These are phyloP conservation scores for Rafetus swinhoei DNA, from an alignment of 2,113 vertebrate genomes.

Conservation along the genomic window DNA sequence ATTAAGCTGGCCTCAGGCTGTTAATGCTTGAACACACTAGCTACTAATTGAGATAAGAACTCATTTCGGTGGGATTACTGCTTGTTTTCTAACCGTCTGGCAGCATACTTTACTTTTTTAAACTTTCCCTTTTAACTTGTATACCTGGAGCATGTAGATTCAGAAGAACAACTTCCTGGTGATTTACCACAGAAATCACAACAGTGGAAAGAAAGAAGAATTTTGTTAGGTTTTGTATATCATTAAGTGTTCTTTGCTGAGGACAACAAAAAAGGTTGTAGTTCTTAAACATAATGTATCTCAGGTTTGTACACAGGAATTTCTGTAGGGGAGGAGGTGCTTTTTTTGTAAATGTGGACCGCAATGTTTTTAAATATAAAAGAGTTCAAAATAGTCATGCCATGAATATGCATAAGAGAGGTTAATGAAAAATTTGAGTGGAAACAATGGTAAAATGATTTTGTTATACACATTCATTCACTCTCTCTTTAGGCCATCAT, in stretches of 20 bases:
- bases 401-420: too few relatives aligned
- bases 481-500: too few relatives aligned
- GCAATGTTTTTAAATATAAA: too few relatives aligned
- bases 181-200: slow-evolving; percentile 3
- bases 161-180: slow-evolving; percentile 45
- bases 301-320: too few relatives aligned
- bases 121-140: slow-evolving; percentile 53
- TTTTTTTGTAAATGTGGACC: too few relatives aligned
- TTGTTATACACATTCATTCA: too few relatives aligned
- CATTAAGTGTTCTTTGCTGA: slow-evolving; percentile 15
- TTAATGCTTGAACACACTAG: slow-evolving; percentile 62
- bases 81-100: slow-evolving; percentile 32
- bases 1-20: slow-evolving; percentile 66
- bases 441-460: too few relatives aligned
- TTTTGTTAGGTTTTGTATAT: slow-evolving; percentile 22
- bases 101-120: slow-evolving; percentile 36
- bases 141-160: slow-evolving; percentile 34
- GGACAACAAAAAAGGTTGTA: slow-evolving; percentile 38
- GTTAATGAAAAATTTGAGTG: too few relatives aligned
- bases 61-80: slow-evolving; percentile 62
- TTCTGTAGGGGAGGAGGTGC: too few relatives aligned
- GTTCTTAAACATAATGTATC: slow-evolving; percentile 43
- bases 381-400: too few relatives aligned
- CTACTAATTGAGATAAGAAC: slow-evolving; percentile 71
- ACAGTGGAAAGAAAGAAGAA: slow-evolving; percentile 22